phyloP scores from a whole-genome alignment of 2,113 vertebrate genomes.

The Larimichthys polyactis region DNA sequence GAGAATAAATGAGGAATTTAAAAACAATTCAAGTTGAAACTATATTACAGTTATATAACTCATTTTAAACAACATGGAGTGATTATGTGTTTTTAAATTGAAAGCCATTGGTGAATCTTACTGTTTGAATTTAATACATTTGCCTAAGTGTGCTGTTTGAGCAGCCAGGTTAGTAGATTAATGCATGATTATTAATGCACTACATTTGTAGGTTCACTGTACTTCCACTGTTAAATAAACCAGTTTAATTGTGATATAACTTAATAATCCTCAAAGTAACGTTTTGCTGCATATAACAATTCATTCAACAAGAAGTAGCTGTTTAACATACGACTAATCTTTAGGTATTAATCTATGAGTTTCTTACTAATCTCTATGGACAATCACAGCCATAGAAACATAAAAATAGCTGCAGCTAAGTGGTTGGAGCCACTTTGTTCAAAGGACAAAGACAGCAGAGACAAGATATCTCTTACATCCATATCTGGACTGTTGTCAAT shows the following conservation, averaged over 20 bases:
- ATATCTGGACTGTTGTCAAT: background rate
- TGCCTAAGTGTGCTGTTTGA: background rate
- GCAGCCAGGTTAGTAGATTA: background rate
- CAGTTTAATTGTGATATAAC: background rate
- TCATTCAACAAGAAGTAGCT: background rate
- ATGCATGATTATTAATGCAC: background rate
- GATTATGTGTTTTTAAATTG: background rate
- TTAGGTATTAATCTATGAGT: background rate
- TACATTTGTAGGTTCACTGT: background rate
- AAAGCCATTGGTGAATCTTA: background rate
- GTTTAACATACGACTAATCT: background rate
- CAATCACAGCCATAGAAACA: too few relatives aligned
- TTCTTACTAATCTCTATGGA: background rate
- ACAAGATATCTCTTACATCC: background rate
- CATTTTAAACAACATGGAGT: too few relatives aligned
- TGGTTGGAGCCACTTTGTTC: background rate
- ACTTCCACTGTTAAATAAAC: background rate
- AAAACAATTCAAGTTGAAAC: too few relatives aligned
- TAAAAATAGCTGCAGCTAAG: background rate
- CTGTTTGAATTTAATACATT: background rate
- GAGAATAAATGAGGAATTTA: too few relatives aligned
- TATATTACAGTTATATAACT: too few relatives aligned
- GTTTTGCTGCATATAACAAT: background rate
- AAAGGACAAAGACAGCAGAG: slow-evolving; percentile 3
- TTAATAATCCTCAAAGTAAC: background rate